Base-by-base conservation (phyloP, 1,140 invertebrate genomes). In the Halyomorpha halys region DNA sequence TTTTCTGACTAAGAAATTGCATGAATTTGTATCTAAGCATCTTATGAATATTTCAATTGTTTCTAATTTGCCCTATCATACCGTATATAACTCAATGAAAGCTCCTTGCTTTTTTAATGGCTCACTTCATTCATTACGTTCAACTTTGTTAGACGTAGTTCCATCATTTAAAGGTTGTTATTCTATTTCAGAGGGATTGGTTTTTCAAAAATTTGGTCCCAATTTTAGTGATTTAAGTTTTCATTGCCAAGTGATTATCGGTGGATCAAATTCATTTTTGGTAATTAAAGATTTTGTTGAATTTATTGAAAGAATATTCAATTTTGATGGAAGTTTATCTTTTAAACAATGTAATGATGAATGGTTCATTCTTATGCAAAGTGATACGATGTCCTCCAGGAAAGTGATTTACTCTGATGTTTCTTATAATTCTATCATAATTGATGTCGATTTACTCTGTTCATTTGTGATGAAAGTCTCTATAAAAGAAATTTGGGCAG, bases 61-160 rank as follows among this genome's bases (percentile, higher is more conserved):
- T 19, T 49, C 47, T 49, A 21, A 49, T 49, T 49, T 49, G 16
- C 47, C 47, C n/a, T 49, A 49, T 21, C 47, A 49, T 49, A 21
- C 11, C 11, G n/a, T 3, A 2, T 49, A 19, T 49, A 19, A 21
- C 11, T 6, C n/a, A n/a, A 21, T 19, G n/a, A 18, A 49, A 27
- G 53, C 53, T 25, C 23, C 23, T 5, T 56, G 53, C 15, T 15
- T 56, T 2, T 56, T 27, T 56, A 56, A 23, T 6, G 47, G 47
- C 1, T 19, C 34, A 39, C 34, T 39, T 13, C 13, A 11, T 39
- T 49, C 47, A 11, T 21, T 49, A 19, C n/a, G 47, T 19, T 19
- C n/a, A 4, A 11, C 47, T 49, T 21, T 56, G 18, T 16, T 25
- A 21, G 18, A 56, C 3, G 53, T 56, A 5, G 27, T 56, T 4